Conservation (phyloP, 1,140 invertebrate genomes). For the Tetragonula clypearis region DNA sequence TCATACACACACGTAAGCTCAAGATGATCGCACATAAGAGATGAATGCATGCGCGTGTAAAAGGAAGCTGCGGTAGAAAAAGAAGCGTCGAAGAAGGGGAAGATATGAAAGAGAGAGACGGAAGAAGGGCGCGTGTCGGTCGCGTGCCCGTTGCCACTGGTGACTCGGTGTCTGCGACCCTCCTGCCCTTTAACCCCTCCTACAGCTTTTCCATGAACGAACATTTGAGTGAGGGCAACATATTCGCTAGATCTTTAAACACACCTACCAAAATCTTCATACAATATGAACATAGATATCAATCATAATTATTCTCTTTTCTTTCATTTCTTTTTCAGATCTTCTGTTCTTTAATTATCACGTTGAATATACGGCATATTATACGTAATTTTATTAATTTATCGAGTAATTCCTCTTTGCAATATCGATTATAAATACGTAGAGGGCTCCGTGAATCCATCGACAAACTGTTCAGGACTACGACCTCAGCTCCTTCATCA, state of each 20-base stretch:
- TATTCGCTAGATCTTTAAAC: background rate
- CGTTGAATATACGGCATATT: background rate
- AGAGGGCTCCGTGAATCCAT: slow-evolving; percentile 37
- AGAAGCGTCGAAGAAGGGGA: slow-evolving; percentile 50
- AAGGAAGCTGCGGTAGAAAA: slow-evolving; percentile 62
- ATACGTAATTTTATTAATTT: background rate
- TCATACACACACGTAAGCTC: slow-evolving; percentile 5
- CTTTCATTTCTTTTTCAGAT: background rate
- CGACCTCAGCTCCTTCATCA: slow-evolving; percentile 55
- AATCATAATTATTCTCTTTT: background rate
- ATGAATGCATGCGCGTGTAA: slow-evolving; percentile 49
- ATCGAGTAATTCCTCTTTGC: background rate
- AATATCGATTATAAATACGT: background rate
- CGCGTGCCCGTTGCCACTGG: slow-evolving; percentile 74
- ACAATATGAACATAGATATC: background rate
- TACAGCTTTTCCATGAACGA: slow-evolving; percentile 55
- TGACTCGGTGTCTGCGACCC: slow-evolving; percentile 72
- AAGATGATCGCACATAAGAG: slow-evolving; percentile 44
- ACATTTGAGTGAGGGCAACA: slow-evolving; percentile 12
- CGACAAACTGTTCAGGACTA: slow-evolving; percentile 52
- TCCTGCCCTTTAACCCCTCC: slow-evolving; percentile 60
- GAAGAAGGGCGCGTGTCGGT: slow-evolving; percentile 74
- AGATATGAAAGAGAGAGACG: slow-evolving; percentile 59
- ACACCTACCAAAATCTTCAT: background rate
- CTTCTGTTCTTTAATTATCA: too few relatives aligned